Evolutionary conservation across 2,113 vertebrate species (phyloP).

Genomic region (Erythrolamprus reginae): DNA sequence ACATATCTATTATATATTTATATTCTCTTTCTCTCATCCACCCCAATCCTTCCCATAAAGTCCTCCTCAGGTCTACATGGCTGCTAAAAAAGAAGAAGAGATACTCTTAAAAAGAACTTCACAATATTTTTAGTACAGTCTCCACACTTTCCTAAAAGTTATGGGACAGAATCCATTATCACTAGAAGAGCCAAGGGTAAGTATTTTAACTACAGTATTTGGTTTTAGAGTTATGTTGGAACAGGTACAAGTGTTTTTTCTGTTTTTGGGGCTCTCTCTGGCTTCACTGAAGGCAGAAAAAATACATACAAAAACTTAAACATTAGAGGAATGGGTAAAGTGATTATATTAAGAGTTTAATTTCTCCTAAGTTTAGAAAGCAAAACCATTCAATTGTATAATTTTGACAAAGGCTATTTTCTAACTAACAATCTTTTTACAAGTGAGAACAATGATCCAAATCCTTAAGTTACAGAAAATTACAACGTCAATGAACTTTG

Average conservation of each 20-base stretch:
- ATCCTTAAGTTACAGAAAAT: conserved; percentile 5
- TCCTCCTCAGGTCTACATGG: neutral
- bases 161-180: neutral
- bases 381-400: neutral
- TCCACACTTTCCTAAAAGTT: neutral
- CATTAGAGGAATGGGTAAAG: conserved; percentile 7
- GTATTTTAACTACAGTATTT: neutral
- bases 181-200: neutral
- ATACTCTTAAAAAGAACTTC: neutral
- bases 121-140: neutral
- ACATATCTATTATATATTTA: neutral
- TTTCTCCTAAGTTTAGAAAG: neutral
- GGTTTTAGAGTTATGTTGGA: neutral
- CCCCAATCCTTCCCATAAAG: neutral
- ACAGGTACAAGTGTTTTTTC: neutral
- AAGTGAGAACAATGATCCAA: conserved; percentile 47
- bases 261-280: neutral
- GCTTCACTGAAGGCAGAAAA: neutral
- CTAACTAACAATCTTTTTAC: conserved; percentile 38
- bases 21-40: neutral
- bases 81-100: neutral
- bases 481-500: conserved; percentile 7
- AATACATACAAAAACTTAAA: neutral
- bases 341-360: neutral
- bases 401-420: neutral